Evolutionary conservation across 2,797 vertebrate genomes (phyloP).

Genomic region (Streptopelia turtur): DNA sequence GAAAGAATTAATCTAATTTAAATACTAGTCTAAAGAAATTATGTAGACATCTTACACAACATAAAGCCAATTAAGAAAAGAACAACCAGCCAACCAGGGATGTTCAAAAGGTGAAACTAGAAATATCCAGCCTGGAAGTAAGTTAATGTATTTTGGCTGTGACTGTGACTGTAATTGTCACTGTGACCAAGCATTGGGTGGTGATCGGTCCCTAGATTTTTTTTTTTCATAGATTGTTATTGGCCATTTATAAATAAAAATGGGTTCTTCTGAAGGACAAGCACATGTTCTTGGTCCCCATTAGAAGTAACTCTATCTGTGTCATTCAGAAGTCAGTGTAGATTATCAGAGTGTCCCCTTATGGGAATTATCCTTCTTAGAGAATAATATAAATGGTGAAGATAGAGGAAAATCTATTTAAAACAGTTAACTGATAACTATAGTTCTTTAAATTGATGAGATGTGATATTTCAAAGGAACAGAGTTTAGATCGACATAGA

Average conservation of each 20-base stretch:
- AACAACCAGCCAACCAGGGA: no score
- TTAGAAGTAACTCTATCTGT: background rate
- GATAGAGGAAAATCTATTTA: background rate
- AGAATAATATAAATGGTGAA: background rate
- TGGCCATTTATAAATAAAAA: background rate
- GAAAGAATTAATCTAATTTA: background rate
- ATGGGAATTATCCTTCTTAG: background rate
- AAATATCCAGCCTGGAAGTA: no score
- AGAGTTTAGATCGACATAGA: background rate
- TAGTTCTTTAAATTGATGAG: background rate
- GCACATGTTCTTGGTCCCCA: background rate
- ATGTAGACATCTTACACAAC: no score
- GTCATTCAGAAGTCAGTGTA: background rate
- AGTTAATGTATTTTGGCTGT: no score
- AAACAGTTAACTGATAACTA: background rate
- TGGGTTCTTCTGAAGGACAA: background rate
- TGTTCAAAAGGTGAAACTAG: no score
- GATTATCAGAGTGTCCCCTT: background rate
- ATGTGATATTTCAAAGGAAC: background rate
- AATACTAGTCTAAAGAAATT: background rate
- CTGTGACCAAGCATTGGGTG: background rate
- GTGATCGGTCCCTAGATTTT: background rate
- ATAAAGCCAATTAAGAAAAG: no score
- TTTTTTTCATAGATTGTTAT: background rate
- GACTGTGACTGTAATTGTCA: background rate